A percentile compares a stretch with the other conserved stretches of the same genome.
These are phyloP conservation scores for Siderastrea radians DNA, from an alignment of 92 coral and sea anemone species.

Conservation along the genomic window DNA sequence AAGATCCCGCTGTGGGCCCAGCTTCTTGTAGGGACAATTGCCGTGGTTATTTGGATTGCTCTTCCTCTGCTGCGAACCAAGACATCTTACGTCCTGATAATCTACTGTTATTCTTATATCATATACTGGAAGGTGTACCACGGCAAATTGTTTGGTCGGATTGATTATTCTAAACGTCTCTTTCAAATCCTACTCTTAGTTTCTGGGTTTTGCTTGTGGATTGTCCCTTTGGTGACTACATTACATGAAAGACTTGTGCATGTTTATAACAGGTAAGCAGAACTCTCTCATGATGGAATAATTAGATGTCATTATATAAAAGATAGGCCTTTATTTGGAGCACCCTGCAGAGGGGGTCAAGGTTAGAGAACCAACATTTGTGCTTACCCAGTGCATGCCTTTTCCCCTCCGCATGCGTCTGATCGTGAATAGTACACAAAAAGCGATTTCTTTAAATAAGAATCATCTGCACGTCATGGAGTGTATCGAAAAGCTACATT, in stretches of 20 bases:
- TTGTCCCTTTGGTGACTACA: conserved; percentile 57
- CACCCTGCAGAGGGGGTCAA: too few relatives aligned
- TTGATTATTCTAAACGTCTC: conserved; percentile 8
- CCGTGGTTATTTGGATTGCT: conserved; percentile 63
- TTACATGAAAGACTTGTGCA: conserved; percentile 66
- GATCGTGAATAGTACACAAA: too few relatives aligned
- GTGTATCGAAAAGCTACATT: too few relatives aligned
- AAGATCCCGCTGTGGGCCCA: conserved; percentile 57
- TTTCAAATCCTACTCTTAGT: conserved; percentile 57
- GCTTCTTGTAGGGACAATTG: conserved; percentile 2
- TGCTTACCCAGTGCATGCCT: too few relatives aligned
- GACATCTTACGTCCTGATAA: conserved; percentile 66
- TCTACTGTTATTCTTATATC: conserved; percentile 75
- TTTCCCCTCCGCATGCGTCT: too few relatives aligned
- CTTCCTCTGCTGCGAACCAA: conserved; percentile 80
- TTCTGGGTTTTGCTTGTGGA: conserved; percentile 73
- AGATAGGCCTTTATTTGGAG: too few relatives aligned
- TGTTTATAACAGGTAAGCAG: conserved; percentile 65
- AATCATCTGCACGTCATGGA: too few relatives aligned
- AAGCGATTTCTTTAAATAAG: too few relatives aligned
- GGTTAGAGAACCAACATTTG: too few relatives aligned
- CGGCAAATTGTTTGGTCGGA: conserved; percentile 39
- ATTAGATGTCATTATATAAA: too few relatives aligned
- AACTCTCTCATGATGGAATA: too few relatives aligned
- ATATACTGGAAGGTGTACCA: conserved; percentile 82